These are phyloP conservation scores for Triplophysa bombifrons DNA, from an alignment of 2,797 vertebrate genomes.

Conservation along the genomic window DNA sequence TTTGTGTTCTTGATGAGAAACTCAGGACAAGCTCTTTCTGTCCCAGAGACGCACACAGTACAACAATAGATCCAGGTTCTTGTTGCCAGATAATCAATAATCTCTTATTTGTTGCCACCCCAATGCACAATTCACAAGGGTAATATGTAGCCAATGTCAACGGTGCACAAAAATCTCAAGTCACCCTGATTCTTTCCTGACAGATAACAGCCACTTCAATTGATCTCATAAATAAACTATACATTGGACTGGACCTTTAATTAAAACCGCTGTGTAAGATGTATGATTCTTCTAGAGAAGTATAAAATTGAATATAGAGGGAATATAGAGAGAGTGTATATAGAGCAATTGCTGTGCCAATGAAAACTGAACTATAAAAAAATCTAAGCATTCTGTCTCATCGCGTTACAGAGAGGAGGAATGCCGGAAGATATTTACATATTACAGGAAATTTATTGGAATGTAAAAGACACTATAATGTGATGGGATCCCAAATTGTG, in stretches of 20 bases:
- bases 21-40: slow-evolving; percentile 16
- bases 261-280: slow-evolving; percentile 31
- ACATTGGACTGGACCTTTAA: slow-evolving; percentile 18
- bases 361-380: slow-evolving; percentile 13
- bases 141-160: slow-evolving; percentile 41
- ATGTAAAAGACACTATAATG: background rate
- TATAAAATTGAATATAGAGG: slow-evolving; percentile 9
- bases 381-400: slow-evolving; percentile 12
- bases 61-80: slow-evolving; percentile 41
- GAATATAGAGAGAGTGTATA: background rate
- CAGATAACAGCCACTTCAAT: slow-evolving; percentile 41
- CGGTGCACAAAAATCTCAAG: slow-evolving; percentile 31
- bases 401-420: background rate
- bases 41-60: slow-evolving; percentile 2
- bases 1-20: slow-evolving; percentile 15
- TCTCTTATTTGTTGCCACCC: slow-evolving; percentile 33
- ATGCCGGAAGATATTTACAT: background rate
- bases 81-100: slow-evolving; percentile 48
- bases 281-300: slow-evolving; percentile 3
- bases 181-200: slow-evolving; percentile 9
- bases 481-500: background rate
- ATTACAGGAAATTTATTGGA: slow-evolving; percentile 4
- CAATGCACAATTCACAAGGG: slow-evolving; percentile 31
- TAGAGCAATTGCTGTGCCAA: background rate
- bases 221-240: slow-evolving; percentile 37